phyloP scores from a whole-genome alignment of 2,113 vertebrate species.

The Marcusenius ussheri region DNA sequence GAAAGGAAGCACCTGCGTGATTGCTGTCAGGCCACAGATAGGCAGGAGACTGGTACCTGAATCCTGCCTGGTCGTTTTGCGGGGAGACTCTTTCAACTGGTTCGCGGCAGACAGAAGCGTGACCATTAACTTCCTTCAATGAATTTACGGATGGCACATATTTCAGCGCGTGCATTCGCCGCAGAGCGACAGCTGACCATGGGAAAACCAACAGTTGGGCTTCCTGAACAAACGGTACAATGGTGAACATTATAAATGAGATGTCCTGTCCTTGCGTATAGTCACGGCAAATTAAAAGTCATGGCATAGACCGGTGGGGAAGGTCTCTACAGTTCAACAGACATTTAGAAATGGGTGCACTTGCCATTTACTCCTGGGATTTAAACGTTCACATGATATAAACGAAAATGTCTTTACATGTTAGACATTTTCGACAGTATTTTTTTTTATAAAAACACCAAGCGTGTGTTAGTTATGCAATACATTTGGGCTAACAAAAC shows the following conservation, averaged over 20 bases:
- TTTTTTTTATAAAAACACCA: neutral
- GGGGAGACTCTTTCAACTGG: conserved; percentile 19
- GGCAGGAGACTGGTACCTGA: conserved; percentile 32
- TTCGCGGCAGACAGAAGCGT: conserved; percentile 38
- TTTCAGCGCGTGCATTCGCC: conserved; percentile 32
- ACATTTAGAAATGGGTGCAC: neutral
- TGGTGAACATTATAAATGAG: conserved; percentile 42
- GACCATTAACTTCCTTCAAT: conserved; percentile 42
- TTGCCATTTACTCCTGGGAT: neutral
- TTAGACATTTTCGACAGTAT: neutral
- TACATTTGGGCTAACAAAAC: neutral
- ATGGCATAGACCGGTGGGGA: conserved; percentile 11
- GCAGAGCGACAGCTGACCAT: conserved; percentile 39
- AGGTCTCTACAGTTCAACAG: conserved; percentile 10
- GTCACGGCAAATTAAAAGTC: conserved; percentile 36
- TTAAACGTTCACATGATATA: neutral
- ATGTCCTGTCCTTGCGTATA: conserved; percentile 28
- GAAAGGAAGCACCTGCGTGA: conserved; percentile 25
- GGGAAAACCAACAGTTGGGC: conserved; percentile 50
- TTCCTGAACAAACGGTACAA: conserved; percentile 37
- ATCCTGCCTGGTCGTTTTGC: conserved; percentile 21
- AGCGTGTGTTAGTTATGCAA: neutral
- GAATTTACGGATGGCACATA: conserved; percentile 37
- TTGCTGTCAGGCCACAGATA: neutral
- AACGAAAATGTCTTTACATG: neutral